Conservation (phyloP, 2,888 invertebrate species). For the Ochropleura leucogaster region DNA sequence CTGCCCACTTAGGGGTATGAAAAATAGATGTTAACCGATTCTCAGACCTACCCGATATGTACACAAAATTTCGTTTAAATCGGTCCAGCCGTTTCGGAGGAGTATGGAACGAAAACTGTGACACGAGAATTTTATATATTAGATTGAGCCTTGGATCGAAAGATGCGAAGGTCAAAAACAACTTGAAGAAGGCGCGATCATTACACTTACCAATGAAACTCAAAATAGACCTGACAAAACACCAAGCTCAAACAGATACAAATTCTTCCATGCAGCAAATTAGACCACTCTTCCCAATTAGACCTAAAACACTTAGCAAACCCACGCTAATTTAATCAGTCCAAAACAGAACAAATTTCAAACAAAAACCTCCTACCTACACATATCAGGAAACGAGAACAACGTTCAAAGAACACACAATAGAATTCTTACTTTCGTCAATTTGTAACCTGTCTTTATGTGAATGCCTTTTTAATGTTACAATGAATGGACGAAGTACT, state of each 20-base stretch:
- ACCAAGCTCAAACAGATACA: slow-evolving; percentile 1
- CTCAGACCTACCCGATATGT: too few relatives aligned
- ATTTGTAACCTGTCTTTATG: slow-evolving; percentile 84
- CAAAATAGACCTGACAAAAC: slow-evolving; percentile 32
- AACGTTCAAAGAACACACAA: slow-evolving; percentile 73
- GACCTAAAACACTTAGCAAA: slow-evolving; percentile 48
- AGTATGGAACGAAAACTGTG: too few relatives aligned
- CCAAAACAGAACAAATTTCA: slow-evolving; percentile 42
- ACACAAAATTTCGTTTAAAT: too few relatives aligned
- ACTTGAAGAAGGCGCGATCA: not conserved
- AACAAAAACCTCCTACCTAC: slow-evolving; percentile 62
- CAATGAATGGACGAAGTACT: slow-evolving; percentile 78
- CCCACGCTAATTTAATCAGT: slow-evolving; percentile 61
- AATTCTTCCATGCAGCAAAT: slow-evolving; percentile 22
- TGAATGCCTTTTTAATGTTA: slow-evolving; percentile 81
- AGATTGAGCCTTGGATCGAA: not conserved
- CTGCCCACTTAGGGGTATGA: too few relatives aligned
- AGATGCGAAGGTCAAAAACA: not conserved
- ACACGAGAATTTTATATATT: too few relatives aligned
- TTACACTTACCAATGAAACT: not conserved
- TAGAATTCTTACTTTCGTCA: slow-evolving; percentile 81
- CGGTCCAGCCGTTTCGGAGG: too few relatives aligned
- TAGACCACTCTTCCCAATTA: slow-evolving; percentile 42
- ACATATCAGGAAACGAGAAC: slow-evolving; percentile 53
- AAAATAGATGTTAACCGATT: too few relatives aligned